Evolutionary conservation across 2,113 vertebrate genomes (phyloP).

Genomic region (Mellivora capensis): DNA sequence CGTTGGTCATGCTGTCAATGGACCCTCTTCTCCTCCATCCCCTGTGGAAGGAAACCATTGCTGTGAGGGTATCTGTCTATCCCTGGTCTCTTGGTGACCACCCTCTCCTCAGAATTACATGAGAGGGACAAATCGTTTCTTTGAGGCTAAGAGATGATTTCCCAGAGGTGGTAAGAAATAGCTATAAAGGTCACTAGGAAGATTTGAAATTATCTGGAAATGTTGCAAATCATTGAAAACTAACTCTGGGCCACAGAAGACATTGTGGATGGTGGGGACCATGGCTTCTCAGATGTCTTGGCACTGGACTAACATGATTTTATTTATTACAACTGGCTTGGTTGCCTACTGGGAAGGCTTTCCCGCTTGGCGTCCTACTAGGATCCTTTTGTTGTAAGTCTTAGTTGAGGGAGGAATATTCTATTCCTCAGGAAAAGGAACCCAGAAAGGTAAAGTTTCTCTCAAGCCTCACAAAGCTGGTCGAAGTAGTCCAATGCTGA

Average conservation of each 20-base stretch:
- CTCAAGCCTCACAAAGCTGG: background rate
- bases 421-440: background rate
- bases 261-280: fast-evolving
- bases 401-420: background rate
- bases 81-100: background rate
- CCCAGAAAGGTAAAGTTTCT: background rate
- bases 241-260: background rate
- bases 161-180: background rate
- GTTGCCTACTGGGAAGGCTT: background rate
- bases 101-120: background rate
- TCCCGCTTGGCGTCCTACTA: fast-evolving
- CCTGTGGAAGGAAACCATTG: background rate
- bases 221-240: background rate
- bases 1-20: background rate
- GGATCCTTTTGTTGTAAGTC: background rate
- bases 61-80: background rate
- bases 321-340: background rate
- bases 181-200: background rate
- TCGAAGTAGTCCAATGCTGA: background rate
- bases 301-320: background rate
- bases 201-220: background rate
- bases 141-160: background rate
- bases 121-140: background rate
- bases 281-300: background rate
- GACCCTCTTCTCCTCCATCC: background rate